Evolutionary conservation across 2,888 invertebrate genomes (phyloP).

Genomic region (Drosophila quinaria): DNA sequence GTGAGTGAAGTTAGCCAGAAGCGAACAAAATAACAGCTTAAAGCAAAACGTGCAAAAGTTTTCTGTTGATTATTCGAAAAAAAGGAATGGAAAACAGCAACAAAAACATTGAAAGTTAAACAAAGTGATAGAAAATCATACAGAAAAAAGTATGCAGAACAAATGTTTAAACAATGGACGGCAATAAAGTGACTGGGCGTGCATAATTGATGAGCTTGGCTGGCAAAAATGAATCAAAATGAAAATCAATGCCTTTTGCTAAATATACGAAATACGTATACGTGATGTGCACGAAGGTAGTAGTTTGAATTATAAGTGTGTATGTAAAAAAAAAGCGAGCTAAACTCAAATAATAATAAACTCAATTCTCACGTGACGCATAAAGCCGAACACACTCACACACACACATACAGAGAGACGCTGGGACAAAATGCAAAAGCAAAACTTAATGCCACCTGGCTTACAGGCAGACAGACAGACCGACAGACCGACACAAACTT

Average conservation of each 20-base stretch:
- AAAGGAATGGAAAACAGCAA: conserved; percentile 25
- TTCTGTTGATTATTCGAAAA: conserved; percentile 52
- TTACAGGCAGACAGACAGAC: background rate
- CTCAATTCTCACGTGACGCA: conserved; percentile 80
- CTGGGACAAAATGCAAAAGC: conserved; percentile 13
- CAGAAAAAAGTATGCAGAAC: conserved; percentile 1
- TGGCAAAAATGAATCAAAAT: conserved; percentile 20
- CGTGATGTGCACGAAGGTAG: conserved; percentile 66
- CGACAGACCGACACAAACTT: background rate
- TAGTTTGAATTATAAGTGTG: background rate
- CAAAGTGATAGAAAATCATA: conserved; percentile 1
- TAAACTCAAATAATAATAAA: conserved; percentile 78
- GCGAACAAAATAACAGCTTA: conserved; percentile 31
- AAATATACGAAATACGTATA: conserved; percentile 67
- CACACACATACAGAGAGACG: background rate
- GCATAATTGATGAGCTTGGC: conserved; percentile 21
- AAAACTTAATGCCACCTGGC: conserved; percentile 33
- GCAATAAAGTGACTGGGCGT: conserved; percentile 22
- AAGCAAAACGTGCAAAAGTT: conserved; percentile 45
- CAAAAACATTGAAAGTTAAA: conserved; percentile 25
- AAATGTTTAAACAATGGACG: conserved; percentile 22
- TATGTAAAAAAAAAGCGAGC: conserved; percentile 4
- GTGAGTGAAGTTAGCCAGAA: conserved; percentile 66
- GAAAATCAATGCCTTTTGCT: conserved; percentile 25
- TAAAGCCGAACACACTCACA: conserved; percentile 55